phyloP scores from a whole-genome alignment of 2,113 vertebrate genomes.

The Natator depressus region DNA sequence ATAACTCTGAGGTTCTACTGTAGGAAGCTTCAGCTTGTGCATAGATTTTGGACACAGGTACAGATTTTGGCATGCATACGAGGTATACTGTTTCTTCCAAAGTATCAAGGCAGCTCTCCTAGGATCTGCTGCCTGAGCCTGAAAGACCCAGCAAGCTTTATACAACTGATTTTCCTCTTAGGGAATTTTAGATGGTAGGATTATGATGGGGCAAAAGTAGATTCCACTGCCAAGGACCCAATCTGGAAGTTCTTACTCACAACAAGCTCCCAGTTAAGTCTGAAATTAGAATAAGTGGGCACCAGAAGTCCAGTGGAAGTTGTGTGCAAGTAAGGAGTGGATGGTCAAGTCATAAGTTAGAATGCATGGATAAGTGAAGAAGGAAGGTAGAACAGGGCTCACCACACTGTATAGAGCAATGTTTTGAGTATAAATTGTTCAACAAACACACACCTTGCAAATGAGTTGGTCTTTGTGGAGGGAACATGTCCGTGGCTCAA shows the following conservation, averaged over 20 bases:
- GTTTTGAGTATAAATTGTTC: not conserved
- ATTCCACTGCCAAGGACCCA: not conserved
- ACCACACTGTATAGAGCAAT: not conserved
- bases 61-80: not conserved
- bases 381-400: not conserved
- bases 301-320: not conserved
- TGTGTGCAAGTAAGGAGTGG: not conserved
- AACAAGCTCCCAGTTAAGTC: not conserved
- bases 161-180: not conserved
- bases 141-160: not conserved
- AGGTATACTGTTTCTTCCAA: not conserved
- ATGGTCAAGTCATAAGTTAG: not conserved
- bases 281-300: not conserved
- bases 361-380: not conserved
- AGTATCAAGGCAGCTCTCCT: not conserved
- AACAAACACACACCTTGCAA: not conserved
- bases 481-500: not conserved
- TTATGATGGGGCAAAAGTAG: accelerated
- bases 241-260: not conserved
- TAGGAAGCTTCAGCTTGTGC: not conserved
- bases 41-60: not conserved
- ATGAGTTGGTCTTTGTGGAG: not conserved
- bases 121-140: not conserved
- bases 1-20: no score
- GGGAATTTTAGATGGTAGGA: not conserved